Evolutionary conservation across 2,888 invertebrate genomes (phyloP).

Genomic region (Caenorhabditis becei): DNA sequence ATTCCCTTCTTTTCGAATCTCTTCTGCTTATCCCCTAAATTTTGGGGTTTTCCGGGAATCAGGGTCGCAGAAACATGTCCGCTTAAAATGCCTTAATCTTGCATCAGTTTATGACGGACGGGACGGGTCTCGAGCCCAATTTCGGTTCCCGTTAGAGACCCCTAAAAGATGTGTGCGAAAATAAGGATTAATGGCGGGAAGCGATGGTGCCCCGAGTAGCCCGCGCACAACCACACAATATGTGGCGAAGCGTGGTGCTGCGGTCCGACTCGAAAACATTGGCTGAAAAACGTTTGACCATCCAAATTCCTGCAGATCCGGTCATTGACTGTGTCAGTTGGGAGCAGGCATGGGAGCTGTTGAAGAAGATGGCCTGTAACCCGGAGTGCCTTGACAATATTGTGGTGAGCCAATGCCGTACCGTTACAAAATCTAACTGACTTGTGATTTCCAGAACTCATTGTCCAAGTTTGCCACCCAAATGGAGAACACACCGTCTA

Average conservation of each 20-base stretch:
- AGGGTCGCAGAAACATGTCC: not conserved
- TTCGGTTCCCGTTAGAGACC: slow-evolving; percentile 58
- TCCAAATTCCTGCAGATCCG: slow-evolving; percentile 64
- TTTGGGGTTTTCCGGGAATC: not conserved
- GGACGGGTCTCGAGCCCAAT: slow-evolving; percentile 19
- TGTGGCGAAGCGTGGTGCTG: slow-evolving; percentile 49
- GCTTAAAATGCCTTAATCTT: slow-evolving; percentile 6
- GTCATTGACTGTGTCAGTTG: slow-evolving; percentile 77
- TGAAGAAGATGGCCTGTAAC: slow-evolving; percentile 85
- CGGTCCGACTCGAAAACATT: slow-evolving; percentile 48
- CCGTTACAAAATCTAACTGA: not conserved
- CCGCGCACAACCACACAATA: slow-evolving; percentile 20
- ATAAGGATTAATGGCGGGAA: slow-evolving; percentile 53
- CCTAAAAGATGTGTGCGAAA: slow-evolving; percentile 61
- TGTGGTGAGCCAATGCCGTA: slow-evolving; percentile 82
- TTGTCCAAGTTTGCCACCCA: slow-evolving; percentile 74
- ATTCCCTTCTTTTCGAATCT: slow-evolving; percentile 3
- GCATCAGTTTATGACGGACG: slow-evolving; percentile 43
- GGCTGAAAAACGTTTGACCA: slow-evolving; percentile 28
- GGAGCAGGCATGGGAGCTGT: slow-evolving; percentile 84
- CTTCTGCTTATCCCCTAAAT: not conserved
- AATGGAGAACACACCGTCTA: slow-evolving; percentile 70
- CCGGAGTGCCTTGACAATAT: slow-evolving; percentile 85
- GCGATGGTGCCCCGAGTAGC: slow-evolving; percentile 15
- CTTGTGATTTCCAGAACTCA: slow-evolving; percentile 61